A percentile compares a stretch with the other conserved stretches of the same genome.
Conservation (phyloP, 2,888 invertebrate species). For the Drosophila birchii region DNA sequence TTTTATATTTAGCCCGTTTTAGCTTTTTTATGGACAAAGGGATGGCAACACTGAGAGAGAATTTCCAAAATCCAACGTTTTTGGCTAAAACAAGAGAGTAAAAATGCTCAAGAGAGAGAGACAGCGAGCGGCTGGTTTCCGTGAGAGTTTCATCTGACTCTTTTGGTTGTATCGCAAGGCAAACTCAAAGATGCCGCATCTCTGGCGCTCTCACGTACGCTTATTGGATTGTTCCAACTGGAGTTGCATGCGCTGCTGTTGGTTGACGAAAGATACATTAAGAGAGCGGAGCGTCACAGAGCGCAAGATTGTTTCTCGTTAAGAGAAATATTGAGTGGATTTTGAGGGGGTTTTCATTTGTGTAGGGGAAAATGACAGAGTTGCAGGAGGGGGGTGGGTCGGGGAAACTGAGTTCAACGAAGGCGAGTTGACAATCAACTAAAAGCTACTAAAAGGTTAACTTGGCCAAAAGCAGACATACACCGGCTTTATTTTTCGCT, state of each 20-base stretch:
- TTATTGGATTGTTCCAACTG: constrained; percentile 63
- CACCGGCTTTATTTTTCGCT: background rate
- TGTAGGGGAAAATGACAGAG: background rate
- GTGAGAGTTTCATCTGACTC: background rate
- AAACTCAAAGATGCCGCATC: background rate
- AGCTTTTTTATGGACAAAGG: no score
- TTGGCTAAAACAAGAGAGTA: background rate
- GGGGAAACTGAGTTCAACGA: constrained; percentile 12
- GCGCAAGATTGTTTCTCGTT: background rate
- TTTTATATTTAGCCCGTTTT: no score
- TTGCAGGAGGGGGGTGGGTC: background rate
- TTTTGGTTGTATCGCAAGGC: background rate
- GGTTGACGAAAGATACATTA: background rate
- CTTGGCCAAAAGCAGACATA: constrained; percentile 27
- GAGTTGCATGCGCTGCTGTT: constrained; percentile 42
- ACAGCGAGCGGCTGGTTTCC: background rate
- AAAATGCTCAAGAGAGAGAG: background rate
- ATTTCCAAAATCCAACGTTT: constrained; percentile 5
- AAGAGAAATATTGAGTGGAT: constrained; percentile 7
- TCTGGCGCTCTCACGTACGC: constrained; percentile 24
- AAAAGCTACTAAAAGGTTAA: constrained; percentile 29
- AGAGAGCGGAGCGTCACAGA: background rate
- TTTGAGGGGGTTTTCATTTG: background rate
- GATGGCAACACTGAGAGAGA: no score
- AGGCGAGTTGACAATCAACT: constrained; percentile 45